Conservation (phyloP, 2,797 vertebrate species). For the Molossus alvarezi region DNA sequence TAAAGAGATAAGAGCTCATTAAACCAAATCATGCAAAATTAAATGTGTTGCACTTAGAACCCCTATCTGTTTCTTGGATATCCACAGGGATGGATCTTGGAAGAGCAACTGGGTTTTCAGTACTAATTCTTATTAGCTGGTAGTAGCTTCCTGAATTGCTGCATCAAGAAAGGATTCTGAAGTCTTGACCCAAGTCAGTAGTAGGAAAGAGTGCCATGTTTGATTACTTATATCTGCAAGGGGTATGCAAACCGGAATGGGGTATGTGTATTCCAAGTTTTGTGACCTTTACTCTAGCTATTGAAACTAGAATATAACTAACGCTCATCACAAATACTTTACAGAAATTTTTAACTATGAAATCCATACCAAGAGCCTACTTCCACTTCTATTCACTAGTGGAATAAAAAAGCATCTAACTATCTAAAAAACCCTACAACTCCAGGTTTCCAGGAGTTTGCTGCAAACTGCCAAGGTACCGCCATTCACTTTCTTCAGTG, state of each 20-base stretch:
- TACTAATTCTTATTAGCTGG: not conserved
- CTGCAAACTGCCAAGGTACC: not conserved
- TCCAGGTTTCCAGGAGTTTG: not conserved
- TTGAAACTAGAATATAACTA: not conserved
- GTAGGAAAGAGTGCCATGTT: not conserved
- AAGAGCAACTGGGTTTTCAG: not conserved
- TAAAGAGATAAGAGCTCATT: not conserved
- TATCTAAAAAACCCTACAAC: not conserved
- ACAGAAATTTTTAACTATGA: not conserved
- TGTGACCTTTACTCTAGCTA: not conserved
- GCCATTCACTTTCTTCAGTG: not conserved
- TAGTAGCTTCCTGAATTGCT: not conserved
- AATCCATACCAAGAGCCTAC: not conserved
- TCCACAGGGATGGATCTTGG: not conserved
- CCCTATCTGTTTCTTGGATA: not conserved
- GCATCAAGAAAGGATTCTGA: not conserved
- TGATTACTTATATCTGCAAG: not conserved
- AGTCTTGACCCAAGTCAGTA: not conserved
- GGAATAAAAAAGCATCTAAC: not conserved
- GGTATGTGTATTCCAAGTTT: not conserved
- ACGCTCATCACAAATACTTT: not conserved
- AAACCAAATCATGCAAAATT: constrained; percentile 28
- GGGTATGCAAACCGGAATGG: not conserved
- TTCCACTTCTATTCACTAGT: not conserved
- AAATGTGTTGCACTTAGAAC: not conserved